Evolutionary conservation across 2,888 invertebrate species (phyloP).

Genomic region (Rhamphomyia laevipes): DNA sequence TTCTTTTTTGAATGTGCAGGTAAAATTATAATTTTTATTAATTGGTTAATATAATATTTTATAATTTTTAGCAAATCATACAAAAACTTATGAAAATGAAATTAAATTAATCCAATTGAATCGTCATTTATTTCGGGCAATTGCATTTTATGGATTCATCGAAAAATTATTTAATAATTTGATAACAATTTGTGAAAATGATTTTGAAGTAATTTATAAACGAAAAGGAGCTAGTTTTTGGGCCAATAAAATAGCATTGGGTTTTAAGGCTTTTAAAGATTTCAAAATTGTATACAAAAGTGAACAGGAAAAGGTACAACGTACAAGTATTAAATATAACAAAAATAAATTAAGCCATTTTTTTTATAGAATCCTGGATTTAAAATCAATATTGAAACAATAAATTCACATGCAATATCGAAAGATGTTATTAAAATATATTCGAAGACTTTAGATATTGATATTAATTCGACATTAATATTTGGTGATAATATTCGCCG

Average conservation of each 20-base stretch:
- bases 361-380: constrained; percentile 22
- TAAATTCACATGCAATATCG: constrained; percentile 23
- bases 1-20: constrained; percentile 26
- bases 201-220: constrained; percentile 13
- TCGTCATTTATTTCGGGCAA: constrained; percentile 26
- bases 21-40: constrained; percentile 2
- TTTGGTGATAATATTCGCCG: constrained; percentile 28
- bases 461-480: constrained; percentile 24
- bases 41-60: neutral
- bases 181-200: constrained; percentile 27
- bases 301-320: constrained; percentile 29
- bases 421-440: constrained; percentile 23
- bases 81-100: constrained; percentile 14
- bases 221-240: constrained; percentile 32
- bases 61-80: constrained; percentile 9
- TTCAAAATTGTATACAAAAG: constrained; percentile 30
- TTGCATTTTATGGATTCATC: constrained; percentile 28
- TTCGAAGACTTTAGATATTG: constrained; percentile 22
- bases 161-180: constrained; percentile 28
- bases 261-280: constrained; percentile 26
- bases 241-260: constrained; percentile 27
- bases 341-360: no score
- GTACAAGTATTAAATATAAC: no score
- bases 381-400: constrained; percentile 19
- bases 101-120: constrained; percentile 22